Base-by-base conservation (phyloP, 2,113 vertebrate genomes). In the Microcebus lehilahytsara region DNA sequence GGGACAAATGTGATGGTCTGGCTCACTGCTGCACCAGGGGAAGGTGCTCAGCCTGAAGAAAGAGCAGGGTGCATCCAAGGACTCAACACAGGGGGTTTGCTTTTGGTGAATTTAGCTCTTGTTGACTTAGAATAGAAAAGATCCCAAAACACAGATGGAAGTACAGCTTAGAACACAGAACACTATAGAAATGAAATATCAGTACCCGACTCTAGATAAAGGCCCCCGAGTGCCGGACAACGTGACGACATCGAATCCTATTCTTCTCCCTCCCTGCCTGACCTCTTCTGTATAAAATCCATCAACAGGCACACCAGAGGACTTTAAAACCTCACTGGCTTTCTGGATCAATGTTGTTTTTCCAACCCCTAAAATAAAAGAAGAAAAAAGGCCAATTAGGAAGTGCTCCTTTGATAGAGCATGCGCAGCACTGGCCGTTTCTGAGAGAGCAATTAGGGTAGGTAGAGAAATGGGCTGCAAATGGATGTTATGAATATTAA, bases 251-350 rank as follows among this genome's bases (percentile, higher is more conserved):
- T 99, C 99, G 97, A 99, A 99, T 96, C 99, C 99, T 34, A 99
- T 98, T 98, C 99, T 99, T 85, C 99, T 99, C 84, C 99, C 99
- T 69, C 98, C 98, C 93, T 99, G 98, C 93, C 99, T 98, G 95
- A 99, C 99, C 98, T 99, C 99, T 95, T 99, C 99, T 0, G 99
- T 99, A 98, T 99, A 99, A 98, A 99, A 99, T n/a, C 99, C 99
- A 91, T 99, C 99, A 11, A 99, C 94, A 14, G 98, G 95, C 94
- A 99, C 25, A 0, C 99, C 99, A 0, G 98, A 98, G 9, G 99
- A 98, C 96, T 98, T 98, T 1, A 99, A 95, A 27, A 98, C 98
- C 60, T 99, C 99, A 92, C 98, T 98, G 37, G 98, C 98, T 98
- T 99, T 99, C 98, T 99, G 99, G 95, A 99, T 99, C 97, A 99